phyloP scores from a whole-genome alignment of 2,113 vertebrate genomes.

The Coptodon rendalli region DNA sequence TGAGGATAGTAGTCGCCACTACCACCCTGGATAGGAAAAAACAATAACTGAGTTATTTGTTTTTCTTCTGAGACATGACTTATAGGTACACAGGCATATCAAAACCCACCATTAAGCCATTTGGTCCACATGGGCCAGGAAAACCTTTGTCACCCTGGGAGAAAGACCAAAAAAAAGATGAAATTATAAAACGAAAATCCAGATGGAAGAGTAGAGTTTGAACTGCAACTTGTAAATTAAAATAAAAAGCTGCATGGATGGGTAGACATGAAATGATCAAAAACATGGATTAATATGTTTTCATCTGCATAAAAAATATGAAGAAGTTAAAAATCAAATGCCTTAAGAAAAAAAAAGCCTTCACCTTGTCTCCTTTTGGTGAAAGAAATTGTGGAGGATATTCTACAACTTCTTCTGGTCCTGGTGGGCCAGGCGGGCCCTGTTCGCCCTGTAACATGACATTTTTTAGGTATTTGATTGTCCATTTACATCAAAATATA shows the following conservation, averaged over 20 bases:
- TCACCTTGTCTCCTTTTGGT: slow-evolving; percentile 47
- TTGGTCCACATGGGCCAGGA: slow-evolving; percentile 46
- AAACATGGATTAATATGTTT: background rate
- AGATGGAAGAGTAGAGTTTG: background rate
- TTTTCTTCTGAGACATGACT: background rate
- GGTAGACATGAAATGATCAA: background rate
- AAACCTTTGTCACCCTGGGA: slow-evolving; percentile 41
- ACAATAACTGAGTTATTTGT: background rate
- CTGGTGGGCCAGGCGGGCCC: slow-evolving; percentile 37
- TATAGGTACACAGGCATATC: background rate
- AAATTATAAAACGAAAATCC: background rate
- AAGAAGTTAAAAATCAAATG: background rate
- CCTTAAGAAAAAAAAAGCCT: background rate
- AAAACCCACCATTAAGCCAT: slow-evolving; percentile 21
- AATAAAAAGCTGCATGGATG: background rate
- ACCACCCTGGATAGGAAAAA: slow-evolving; percentile 3
- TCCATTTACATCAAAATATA: background rate
- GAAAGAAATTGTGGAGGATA: slow-evolving; percentile 7
- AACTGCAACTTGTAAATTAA: background rate
- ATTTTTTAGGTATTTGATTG: background rate
- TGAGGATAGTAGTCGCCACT: background rate
- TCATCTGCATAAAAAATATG: background rate
- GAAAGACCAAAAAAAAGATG: background rate
- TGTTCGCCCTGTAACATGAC: slow-evolving; percentile 45
- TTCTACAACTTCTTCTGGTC: slow-evolving; percentile 27